These are phyloP conservation scores for Miichthys miiuy DNA, from an alignment of 2,797 vertebrate genomes.

Conservation along the genomic window DNA sequence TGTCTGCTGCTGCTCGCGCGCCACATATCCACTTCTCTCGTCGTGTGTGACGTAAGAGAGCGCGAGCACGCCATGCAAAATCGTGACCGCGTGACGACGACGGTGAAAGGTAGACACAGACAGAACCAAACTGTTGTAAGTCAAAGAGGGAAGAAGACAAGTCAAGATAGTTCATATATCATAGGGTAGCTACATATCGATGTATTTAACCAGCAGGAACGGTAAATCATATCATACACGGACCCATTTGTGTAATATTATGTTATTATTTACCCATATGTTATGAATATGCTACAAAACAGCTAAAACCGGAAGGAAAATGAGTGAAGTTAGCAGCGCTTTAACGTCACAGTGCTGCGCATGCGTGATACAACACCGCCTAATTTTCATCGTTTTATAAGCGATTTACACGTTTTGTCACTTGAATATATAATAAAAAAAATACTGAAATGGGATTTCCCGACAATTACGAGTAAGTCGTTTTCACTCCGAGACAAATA, in stretches of 20 bases:
- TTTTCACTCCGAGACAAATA: neutral
- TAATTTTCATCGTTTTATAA: neutral
- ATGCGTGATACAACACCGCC: neutral
- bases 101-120: conserved; percentile 25
- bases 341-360: neutral
- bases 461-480: fast-evolving
- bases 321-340: fast-evolving
- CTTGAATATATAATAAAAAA: neutral
- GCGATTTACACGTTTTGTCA: neutral
- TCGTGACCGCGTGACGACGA: conserved; percentile 78
- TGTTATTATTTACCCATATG: fast-evolving
- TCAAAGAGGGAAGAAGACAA: conserved; percentile 33
- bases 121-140: conserved; percentile 21
- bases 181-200: no score
- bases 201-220: no score
- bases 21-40: conserved; percentile 47
- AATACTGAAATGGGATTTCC: no score
- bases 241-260: neutral
- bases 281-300: neutral
- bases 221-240: neutral
- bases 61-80: conserved; percentile 67
- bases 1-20: conserved; percentile 72
- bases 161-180: conserved; percentile 28
- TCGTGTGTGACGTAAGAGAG: conserved; percentile 72
- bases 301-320: no score